Conservation (phyloP, 2,888 invertebrate species). For the Galeopsomyia nigrocyanea region DNA sequence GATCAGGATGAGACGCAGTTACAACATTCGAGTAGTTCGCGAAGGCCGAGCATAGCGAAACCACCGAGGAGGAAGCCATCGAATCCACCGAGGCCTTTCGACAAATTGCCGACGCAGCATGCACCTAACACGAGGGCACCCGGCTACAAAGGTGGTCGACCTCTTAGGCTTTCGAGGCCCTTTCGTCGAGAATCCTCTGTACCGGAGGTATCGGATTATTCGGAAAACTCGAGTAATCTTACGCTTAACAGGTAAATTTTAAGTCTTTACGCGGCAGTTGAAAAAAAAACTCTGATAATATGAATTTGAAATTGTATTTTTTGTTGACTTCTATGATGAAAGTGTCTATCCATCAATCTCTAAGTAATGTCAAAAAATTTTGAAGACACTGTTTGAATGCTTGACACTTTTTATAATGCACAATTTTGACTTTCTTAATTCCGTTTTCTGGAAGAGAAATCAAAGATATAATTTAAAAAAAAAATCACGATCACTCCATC, state of each 20-base stretch:
- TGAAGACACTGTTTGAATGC: too few species aligned
- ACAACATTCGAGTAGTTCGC: slow-evolving; percentile 43
- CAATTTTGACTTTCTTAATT: too few species aligned
- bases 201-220: slow-evolving; percentile 51
- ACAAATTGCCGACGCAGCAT: slow-evolving; percentile 65
- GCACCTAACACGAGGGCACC: slow-evolving; percentile 67
- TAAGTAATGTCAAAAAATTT: too few species aligned
- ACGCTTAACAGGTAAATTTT: slow-evolving; percentile 56
- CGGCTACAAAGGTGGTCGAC: slow-evolving; percentile 63
- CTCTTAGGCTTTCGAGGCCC: slow-evolving; percentile 58
- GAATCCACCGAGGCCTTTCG: slow-evolving; percentile 58
- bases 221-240: slow-evolving; percentile 51
- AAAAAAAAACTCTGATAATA: too few species aligned
- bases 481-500: too few species aligned
- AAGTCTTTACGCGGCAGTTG: too few species aligned
- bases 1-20: slow-evolving; percentile 45
- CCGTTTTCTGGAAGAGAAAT: too few species aligned
- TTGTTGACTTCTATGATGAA: too few species aligned
- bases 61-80: slow-evolving; percentile 63
- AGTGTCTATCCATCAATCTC: too few species aligned
- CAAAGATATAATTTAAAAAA: too few species aligned
- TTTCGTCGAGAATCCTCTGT: slow-evolving; percentile 62
- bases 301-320: too few species aligned
- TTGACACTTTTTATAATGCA: too few species aligned
- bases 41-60: slow-evolving; percentile 50